Evolutionary conservation across 2,113 vertebrate genomes (phyloP).

Genomic region (Isichthys henryi): DNA sequence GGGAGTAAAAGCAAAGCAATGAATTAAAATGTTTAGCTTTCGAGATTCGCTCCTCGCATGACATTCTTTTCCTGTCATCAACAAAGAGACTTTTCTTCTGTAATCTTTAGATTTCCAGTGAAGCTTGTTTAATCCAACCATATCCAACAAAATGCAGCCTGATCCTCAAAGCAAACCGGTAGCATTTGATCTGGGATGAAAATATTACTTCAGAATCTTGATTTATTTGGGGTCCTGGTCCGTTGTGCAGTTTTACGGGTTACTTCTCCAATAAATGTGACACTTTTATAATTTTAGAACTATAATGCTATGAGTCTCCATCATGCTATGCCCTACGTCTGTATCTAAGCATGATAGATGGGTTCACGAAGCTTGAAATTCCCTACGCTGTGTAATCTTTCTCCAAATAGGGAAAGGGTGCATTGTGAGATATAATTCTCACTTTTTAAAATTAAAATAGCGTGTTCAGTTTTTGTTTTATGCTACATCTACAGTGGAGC

Average conservation of each 20-base stretch:
- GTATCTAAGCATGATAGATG: conserved; percentile 17
- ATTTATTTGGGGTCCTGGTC: conserved; percentile 10
- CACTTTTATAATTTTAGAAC: conserved; percentile 21
- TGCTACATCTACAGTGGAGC: background rate
- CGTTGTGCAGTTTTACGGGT: conserved; percentile 14
- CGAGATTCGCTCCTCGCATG: background rate
- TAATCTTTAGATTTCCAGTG: background rate
- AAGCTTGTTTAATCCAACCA: background rate
- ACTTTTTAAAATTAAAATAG: background rate
- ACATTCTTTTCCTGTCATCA: background rate
- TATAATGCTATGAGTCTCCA: conserved; percentile 17
- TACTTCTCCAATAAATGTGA: conserved; percentile 19
- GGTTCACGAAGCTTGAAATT: conserved; percentile 22
- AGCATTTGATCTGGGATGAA: background rate
- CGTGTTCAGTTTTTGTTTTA: background rate
- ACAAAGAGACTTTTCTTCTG: background rate
- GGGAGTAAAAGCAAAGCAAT: background rate
- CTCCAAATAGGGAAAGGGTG: background rate
- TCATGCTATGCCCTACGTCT: background rate
- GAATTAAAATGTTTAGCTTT: background rate
- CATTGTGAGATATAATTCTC: background rate
- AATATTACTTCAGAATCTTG: background rate
- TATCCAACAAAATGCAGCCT: background rate
- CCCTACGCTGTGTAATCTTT: background rate
- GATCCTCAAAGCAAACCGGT: background rate